These are phyloP conservation scores for Drosophila melanocephala DNA, from an alignment of 2,888 invertebrate genomes.

Conservation along the genomic window DNA sequence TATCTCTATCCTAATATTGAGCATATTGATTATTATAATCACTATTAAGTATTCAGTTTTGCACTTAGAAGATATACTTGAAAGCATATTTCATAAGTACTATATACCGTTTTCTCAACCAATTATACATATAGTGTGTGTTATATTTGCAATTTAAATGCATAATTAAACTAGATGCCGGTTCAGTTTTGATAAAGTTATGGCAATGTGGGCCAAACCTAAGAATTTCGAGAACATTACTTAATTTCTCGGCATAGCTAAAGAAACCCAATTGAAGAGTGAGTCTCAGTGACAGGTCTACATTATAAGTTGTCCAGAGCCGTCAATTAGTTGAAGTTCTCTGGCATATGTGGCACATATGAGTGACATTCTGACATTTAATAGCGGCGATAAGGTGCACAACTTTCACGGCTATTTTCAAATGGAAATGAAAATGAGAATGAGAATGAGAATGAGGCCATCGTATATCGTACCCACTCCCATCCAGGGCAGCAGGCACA, in stretches of 20 bases:
- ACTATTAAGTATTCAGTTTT: too few relatives aligned
- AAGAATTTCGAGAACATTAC: neutral
- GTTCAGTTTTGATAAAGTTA: neutral
- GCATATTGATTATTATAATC: neutral
- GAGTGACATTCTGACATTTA: constrained; percentile 44
- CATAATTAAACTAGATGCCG: too few relatives aligned
- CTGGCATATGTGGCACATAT: neutral
- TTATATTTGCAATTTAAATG: neutral
- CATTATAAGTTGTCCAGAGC: constrained; percentile 31
- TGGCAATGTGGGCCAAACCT: neutral
- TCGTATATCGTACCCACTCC: neutral
- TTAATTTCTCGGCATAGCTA: neutral
- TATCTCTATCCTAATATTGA: neutral
- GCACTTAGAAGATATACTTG: neutral
- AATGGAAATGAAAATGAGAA: constrained; percentile 27
- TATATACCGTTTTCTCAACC: neutral
- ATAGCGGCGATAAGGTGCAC: constrained; percentile 49
- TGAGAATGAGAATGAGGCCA: constrained; percentile 17
- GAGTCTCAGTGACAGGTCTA: constrained; percentile 4
- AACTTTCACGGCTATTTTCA: constrained; percentile 54
- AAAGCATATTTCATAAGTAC: neutral
- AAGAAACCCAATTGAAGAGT: constrained; percentile 15
- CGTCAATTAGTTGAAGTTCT: constrained; percentile 44
- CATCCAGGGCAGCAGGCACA: neutral
- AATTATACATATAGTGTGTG: too few relatives aligned